These are phyloP conservation scores for Tragulus kanchil DNA, from an alignment of 2,113 vertebrate species.

Conservation along the genomic window DNA sequence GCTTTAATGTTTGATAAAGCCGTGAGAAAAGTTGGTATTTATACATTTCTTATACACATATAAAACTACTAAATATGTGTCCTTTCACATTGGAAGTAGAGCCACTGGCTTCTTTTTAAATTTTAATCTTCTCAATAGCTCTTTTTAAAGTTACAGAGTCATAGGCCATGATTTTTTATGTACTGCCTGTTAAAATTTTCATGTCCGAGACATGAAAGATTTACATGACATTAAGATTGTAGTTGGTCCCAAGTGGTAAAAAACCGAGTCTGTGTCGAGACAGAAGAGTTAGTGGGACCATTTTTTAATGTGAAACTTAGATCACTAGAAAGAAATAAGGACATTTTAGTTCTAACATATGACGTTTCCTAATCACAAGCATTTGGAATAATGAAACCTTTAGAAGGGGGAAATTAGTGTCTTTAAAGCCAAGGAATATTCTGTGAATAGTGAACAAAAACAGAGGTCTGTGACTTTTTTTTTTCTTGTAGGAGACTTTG, in stretches of 20 bases:
- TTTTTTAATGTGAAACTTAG: conserved; percentile 48
- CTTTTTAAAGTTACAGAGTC: conserved; percentile 42
- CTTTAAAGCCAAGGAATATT: not conserved
- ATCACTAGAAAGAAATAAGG: conserved; percentile 34
- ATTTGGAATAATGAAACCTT: conserved; percentile 32
- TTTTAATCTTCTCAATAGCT: conserved; percentile 40
- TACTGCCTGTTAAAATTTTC: conserved; percentile 60
- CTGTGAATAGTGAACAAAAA: not conserved
- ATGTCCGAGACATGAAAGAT: conserved; percentile 45
- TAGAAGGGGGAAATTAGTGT: not conserved
- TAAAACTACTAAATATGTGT: conserved; percentile 8
- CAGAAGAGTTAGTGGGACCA: not conserved
- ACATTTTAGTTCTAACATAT: conserved; percentile 39
- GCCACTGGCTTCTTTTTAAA: not conserved
- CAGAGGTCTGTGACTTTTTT: not conserved
- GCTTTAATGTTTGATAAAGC: not conserved
- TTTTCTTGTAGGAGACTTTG: not conserved
- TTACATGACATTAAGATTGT: conserved; percentile 22
- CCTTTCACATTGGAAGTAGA: conserved; percentile 41
- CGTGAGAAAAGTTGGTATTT: not conserved
- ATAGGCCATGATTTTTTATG: conserved; percentile 37
- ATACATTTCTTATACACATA: not conserved
- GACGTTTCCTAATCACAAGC: conserved; percentile 21
- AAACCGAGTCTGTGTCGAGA: not conserved
- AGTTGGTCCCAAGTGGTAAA: not conserved